Evolutionary conservation across 1,140 invertebrate genomes (phyloP).

Genomic region (Drosophila tsacasi): DNA sequence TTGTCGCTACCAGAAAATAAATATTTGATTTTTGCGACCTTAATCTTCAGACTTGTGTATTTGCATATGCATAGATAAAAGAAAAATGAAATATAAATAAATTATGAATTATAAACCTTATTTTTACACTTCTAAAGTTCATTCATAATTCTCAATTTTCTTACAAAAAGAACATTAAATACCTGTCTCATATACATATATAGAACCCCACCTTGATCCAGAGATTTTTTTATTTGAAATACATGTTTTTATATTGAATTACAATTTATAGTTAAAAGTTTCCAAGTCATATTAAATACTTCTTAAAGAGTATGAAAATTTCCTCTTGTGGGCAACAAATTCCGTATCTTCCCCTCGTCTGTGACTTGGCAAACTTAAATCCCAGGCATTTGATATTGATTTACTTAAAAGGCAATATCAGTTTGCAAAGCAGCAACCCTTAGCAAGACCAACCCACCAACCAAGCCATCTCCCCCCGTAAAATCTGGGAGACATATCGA

Average conservation of each 20-base stretch:
- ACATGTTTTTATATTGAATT: background rate
- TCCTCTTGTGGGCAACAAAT: background rate
- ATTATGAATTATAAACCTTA: no score
- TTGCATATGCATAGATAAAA: background rate
- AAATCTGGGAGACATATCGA: conserved; percentile 55
- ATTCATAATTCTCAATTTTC: background rate
- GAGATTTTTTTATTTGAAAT: background rate
- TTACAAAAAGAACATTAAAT: no score
- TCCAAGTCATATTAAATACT: background rate
- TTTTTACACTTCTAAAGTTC: no score
- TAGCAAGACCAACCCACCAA: conserved; percentile 17
- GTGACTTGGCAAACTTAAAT: conserved; percentile 75
- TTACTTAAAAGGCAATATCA: conserved; percentile 83
- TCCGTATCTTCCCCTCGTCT: conserved; percentile 12
- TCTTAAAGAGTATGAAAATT: conserved; percentile 16
- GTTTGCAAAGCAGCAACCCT: conserved; percentile 61
- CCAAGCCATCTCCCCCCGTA: conserved; percentile 5
- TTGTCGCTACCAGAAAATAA: background rate
- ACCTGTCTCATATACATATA: no score
- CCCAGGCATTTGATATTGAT: conserved; percentile 79
- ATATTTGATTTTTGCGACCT: background rate
- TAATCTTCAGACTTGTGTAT: background rate
- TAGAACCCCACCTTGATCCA: background rate
- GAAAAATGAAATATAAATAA: background rate
- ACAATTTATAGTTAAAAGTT: background rate